phyloP scores from a whole-genome alignment of 2,797 vertebrate genomes.

The Onychomys arenicola region DNA sequence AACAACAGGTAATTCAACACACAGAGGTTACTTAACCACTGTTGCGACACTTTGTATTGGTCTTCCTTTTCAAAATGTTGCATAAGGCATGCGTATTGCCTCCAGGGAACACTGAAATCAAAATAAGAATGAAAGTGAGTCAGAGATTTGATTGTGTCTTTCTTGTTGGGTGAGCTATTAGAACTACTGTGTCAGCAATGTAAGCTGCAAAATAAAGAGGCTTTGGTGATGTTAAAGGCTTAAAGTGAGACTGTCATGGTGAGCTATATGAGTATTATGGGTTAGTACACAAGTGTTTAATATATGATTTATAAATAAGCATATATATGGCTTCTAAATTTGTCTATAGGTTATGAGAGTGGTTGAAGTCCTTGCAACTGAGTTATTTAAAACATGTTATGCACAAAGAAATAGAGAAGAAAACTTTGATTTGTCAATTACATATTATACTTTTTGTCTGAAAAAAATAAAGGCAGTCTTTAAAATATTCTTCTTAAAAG shows the following conservation, averaged over 20 bases:
- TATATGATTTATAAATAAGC: background rate
- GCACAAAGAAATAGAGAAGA: background rate
- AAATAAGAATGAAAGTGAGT: constrained; percentile 49
- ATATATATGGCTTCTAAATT: background rate
- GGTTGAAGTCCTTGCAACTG: background rate
- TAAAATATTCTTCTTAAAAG: background rate
- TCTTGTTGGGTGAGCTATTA: constrained; percentile 25
- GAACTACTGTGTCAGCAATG: background rate
- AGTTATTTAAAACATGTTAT: background rate
- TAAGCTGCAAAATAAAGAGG: background rate
- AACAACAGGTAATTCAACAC: constrained; percentile 52
- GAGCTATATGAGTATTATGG: background rate
- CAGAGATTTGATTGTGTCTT: constrained; percentile 38
- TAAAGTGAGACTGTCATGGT: background rate
- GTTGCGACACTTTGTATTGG: background rate
- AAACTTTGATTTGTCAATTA: background rate
- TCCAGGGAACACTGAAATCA: constrained; percentile 45
- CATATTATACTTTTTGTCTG: background rate
- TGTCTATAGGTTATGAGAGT: background rate
- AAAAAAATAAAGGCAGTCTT: background rate
- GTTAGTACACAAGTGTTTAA: background rate
- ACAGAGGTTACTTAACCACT: constrained; percentile 1
- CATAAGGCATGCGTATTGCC: constrained; percentile 40
- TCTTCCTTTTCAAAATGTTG: constrained; percentile 37
- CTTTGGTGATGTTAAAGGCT: background rate